Evolutionary conservation across 2,113 vertebrate genomes (phyloP).

Genomic region (Todiramphus saurophagus): DNA sequence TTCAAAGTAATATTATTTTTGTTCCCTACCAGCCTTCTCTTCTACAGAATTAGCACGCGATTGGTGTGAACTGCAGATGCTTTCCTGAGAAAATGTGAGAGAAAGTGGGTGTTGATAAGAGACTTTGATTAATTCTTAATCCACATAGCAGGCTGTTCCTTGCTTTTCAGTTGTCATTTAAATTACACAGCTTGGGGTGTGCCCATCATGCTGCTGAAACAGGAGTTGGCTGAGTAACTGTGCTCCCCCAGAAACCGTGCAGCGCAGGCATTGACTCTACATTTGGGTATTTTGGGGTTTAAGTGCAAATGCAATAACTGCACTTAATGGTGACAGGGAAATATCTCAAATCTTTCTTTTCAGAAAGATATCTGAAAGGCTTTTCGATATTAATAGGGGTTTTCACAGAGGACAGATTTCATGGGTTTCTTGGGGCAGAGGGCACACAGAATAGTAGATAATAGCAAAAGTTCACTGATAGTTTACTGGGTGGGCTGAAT

Average conservation of each 20-base stretch:
- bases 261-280: neutral
- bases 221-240: neutral
- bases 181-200: neutral
- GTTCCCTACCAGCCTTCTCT: neutral
- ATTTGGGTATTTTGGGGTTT: neutral
- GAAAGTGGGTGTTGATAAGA: neutral
- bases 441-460: neutral
- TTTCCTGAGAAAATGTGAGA: neutral
- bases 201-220: neutral
- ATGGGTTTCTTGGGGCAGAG: neutral
- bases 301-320: rapidly evolving
- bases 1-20: neutral
- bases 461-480: neutral
- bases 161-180: neutral
- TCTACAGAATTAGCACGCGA: neutral
- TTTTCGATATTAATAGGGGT: neutral
- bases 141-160: no score
- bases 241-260: neutral
- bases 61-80: neutral
- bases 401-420: neutral
- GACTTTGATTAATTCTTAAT: neutral
- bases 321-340: neutral
- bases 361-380: neutral
- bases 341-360: neutral
- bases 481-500: neutral